Base-by-base conservation (phyloP, 2,797 vertebrate genomes). In the Urosaurus nigricauda region DNA sequence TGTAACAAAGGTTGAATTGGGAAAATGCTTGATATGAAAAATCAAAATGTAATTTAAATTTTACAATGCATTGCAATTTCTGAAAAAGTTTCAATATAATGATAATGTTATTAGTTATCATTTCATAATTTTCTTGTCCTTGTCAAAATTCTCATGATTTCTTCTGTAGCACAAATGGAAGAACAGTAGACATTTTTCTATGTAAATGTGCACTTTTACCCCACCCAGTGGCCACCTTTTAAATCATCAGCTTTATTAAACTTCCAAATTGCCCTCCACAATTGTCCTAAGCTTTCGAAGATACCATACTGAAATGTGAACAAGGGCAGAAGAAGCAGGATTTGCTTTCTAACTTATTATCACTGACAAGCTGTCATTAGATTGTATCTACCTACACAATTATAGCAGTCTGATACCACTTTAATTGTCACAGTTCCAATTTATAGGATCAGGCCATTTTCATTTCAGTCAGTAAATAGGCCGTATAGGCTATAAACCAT, bases 171-270 rank as follows among this genome's bases (percentile, higher is more conserved):
- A 24, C 51, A 35, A 58, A 47, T 17, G 19, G 35, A 21, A 74
- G 24, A 75, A 26, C 11, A 17, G 17, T 13, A 74, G 13, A n/a
- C 58, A 32, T 29, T 87, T 84, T 74, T 84, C 40, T 58, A 60
- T 40, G 47, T 29, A 79, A 81, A 12, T 17, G 26, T 90, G 90
- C 92, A 70, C 94, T 95, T 95, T 95, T 95, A 85, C 94, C 93
- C 95, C 95, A 94, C 93, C 94, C 93, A 93, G 92, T 92, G 96
- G 95, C 88, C 90, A 73, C 84, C 89, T 90, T 78, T 47, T 84
- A 94, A 88, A 94, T 86, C 75, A 84, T 47, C 83, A 86, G 35
- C 13, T 74, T 19, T 58, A 43, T 56, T 89, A 63, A 2, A 12
- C 65, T 91, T 74, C 0, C 13, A 11, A 56, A 83, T 12, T 0